Evolutionary conservation across 2,888 invertebrate species (phyloP).

Genomic region (Troides aeacus): DNA sequence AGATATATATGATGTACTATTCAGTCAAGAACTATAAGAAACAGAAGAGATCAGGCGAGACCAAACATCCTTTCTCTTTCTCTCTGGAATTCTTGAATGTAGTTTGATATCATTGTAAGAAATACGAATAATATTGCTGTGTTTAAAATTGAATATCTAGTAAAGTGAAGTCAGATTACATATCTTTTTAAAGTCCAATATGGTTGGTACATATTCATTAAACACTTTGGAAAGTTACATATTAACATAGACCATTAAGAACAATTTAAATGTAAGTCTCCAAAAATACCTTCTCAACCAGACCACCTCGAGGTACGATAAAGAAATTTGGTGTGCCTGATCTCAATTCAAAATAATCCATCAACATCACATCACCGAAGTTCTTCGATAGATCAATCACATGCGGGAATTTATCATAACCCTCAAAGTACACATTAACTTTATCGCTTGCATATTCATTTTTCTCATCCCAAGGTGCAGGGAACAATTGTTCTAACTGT

Average conservation of each 20-base stretch:
- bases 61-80: too few species aligned
- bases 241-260: background rate
- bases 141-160: too few species aligned
- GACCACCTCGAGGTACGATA: slow-evolving; percentile 79
- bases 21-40: too few species aligned
- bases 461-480: slow-evolving; percentile 86
- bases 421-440: slow-evolving; percentile 88
- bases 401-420: slow-evolving; percentile 80
- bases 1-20: too few species aligned
- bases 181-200: too few species aligned
- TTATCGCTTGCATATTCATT: slow-evolving; percentile 81
- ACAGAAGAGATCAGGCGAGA: too few species aligned
- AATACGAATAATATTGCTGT: too few species aligned
- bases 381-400: slow-evolving; percentile 78
- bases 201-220: too few species aligned
- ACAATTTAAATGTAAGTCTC: slow-evolving; percentile 63
- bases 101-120: too few species aligned
- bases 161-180: too few species aligned
- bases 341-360: slow-evolving; percentile 81
- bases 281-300: slow-evolving; percentile 79
- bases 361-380: slow-evolving; percentile 80
- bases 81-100: too few species aligned
- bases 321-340: slow-evolving; percentile 85
- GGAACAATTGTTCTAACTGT: slow-evolving; percentile 81
- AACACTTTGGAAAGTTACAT: too few species aligned